phyloP scores from a whole-genome alignment of 2,113 vertebrate species.

The Cavia aperea region DNA sequence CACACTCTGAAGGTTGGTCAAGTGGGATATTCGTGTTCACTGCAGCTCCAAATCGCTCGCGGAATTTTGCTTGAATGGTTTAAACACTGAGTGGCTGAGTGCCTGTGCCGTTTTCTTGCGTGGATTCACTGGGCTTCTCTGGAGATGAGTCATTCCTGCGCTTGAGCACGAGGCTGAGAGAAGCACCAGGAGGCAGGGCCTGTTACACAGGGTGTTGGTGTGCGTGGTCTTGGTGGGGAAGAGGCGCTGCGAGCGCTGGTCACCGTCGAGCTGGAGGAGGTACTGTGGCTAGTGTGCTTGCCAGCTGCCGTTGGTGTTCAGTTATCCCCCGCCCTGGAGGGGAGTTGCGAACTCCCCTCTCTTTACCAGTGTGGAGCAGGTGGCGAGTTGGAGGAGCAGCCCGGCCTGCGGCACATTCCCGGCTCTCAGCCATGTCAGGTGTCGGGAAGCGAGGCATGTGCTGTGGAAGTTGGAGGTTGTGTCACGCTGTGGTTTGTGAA shows the following conservation, averaged over 20 bases:
- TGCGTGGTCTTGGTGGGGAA: neutral
- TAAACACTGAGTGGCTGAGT: neutral
- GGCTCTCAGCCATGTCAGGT: neutral
- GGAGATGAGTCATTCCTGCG: too few species aligned
- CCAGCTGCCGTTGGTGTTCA: too few species aligned
- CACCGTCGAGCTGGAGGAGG: neutral
- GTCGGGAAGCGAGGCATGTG: neutral
- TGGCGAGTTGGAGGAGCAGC: neutral
- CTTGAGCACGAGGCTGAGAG: fast-evolving
- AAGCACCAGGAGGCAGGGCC: fast-evolving
- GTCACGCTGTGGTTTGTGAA: neutral
- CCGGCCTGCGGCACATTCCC: neutral
- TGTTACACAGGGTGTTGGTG: fast-evolving
- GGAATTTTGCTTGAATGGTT: neutral
- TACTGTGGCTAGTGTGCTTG: neutral
- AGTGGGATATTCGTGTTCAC: neutral
- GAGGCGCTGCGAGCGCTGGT: neutral
- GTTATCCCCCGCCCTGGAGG: too few species aligned
- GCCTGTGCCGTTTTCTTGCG: fast-evolving
- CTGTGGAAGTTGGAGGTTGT: neutral
- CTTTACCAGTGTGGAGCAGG: neutral
- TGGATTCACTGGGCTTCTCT: fast-evolving
- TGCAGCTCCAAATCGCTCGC: neutral
- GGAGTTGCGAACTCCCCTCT: too few species aligned
- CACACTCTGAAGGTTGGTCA: too few species aligned